phyloP scores from a whole-genome alignment of 2,888 invertebrate genomes.

The Cancer borealis region DNA sequence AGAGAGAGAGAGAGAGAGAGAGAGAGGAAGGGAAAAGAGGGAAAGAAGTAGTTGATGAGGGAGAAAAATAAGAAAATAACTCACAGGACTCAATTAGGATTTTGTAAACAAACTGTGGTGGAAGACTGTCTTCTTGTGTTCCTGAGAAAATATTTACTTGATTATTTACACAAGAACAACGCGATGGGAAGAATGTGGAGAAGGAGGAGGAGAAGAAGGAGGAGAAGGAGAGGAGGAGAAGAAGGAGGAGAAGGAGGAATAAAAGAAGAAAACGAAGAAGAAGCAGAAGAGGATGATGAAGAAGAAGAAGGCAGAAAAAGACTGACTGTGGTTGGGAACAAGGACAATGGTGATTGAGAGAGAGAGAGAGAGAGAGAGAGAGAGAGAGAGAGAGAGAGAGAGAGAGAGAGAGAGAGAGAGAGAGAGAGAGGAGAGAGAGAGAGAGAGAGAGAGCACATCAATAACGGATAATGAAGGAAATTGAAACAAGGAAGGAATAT shows the following conservation, averaged over 20 bases:
- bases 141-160: slow-evolving; percentile 4
- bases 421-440: neutral
- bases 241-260: neutral
- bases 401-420: neutral
- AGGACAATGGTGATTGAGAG: neutral
- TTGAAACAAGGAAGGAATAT: neutral
- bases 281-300: neutral
- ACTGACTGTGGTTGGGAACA: too few relatives aligned
- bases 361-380: neutral
- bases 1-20: too few relatives aligned
- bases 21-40: neutral
- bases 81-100: neutral
- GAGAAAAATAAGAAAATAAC: neutral
- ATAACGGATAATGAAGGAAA: neutral
- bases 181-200: neutral
- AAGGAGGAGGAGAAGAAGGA: neutral
- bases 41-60: neutral
- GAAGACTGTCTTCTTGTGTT: neutral
- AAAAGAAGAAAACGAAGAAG: neutral
- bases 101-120: neutral
- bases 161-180: neutral
- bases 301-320: neutral
- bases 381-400: slow-evolving; percentile 29
- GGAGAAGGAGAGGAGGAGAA: neutral
- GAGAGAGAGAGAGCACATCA: too few relatives aligned